Base-by-base conservation (phyloP, 2,113 vertebrate genomes). In the Vulpes lagopus region DNA sequence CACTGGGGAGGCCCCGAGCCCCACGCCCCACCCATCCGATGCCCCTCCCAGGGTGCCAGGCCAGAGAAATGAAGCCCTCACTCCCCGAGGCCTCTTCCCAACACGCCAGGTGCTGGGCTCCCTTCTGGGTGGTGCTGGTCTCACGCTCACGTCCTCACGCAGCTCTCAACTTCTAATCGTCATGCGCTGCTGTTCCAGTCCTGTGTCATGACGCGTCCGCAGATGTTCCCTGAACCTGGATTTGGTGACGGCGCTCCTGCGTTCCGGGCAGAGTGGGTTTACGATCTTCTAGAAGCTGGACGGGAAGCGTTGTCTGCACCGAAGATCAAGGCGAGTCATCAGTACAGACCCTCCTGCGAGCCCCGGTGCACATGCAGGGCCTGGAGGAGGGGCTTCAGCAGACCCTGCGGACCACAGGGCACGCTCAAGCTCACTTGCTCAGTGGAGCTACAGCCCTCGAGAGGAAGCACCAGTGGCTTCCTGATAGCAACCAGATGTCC, bases 351-450 rank as follows among this genome's bases (percentile, higher is more conserved):
- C 59, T 78, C 71, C 30, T 11, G 32, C 19, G 5, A 25, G 38
- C 19, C 5, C 57, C 23, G 20, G 1, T 17, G 53, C 32, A 20
- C 53, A 35, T 1, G 5, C 19, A 1, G 55, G 8, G 23, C 71
- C 71, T 23, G 27, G 43, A 49, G 57, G 27, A 62, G 1, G 53
- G 53, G 20, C 79, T 15, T n/a, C 79, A 35, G 19, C 19, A 11
- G 17, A 3, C 3, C 30, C 59, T 25, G 43, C 6, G 9, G 87
- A 62, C 0, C 0, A 60, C 1, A 0, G 27, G 38, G 19, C 7
- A 14, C 53, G 11, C 5, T 78, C 73, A 64, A 11, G 30, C 25
- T 64, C 30, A 19, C 30, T 51, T 51, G 38, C 60, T 65, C 60
- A 8, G 0, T 15, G 9, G 38, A 60, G 55, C 27, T 16, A 49